Conservation (phyloP, 2,113 vertebrate genomes). For the Pomatostomus ruficeps region DNA sequence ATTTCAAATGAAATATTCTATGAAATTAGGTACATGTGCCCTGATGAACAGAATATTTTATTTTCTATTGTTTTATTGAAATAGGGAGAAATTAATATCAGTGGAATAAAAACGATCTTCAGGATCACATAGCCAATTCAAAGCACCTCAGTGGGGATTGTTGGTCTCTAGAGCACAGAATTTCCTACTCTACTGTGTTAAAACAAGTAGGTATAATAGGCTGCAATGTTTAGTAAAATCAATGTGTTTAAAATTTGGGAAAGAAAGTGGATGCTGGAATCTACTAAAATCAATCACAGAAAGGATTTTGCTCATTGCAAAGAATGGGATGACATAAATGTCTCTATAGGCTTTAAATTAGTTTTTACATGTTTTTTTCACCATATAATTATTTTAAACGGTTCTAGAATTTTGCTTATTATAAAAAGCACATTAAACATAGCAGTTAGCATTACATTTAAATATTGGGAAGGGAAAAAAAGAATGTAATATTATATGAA, state of each 20-base stretch:
- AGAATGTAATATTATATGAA: background rate
- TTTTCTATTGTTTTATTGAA: conserved; percentile 35
- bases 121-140: background rate
- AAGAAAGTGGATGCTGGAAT: background rate
- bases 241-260: background rate
- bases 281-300: background rate
- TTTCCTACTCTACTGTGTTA: background rate
- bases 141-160: conserved; percentile 23
- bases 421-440: conserved; percentile 27
- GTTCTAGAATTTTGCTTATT: background rate
- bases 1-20: conserved; percentile 33
- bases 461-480: background rate
- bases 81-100: background rate
- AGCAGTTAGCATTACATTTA: conserved; percentile 20
- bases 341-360: background rate
- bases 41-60: conserved; percentile 49
- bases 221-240: conserved; percentile 6
- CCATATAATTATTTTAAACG: background rate
- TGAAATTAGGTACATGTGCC: conserved; percentile 21
- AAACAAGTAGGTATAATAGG: background rate
- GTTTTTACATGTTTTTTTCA: background rate
- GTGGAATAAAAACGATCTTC: conserved; percentile 39
- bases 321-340: background rate
- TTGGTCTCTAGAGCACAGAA: background rate
- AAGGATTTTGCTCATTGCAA: background rate